Base-by-base conservation (phyloP, 2,888 invertebrate genomes). In the Drosophila anomalata region DNA sequence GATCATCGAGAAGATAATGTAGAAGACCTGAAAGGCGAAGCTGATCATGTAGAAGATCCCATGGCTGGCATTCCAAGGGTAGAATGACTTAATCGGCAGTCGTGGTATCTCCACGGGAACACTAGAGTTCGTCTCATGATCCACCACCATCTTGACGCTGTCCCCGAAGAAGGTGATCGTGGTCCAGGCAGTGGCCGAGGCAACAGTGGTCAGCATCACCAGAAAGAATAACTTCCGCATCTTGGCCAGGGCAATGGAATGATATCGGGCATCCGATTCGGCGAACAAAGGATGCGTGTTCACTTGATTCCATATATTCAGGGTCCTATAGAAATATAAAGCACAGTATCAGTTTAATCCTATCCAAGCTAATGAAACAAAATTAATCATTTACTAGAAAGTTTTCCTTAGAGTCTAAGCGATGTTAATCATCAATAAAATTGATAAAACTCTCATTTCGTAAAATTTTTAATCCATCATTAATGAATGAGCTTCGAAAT, bases 201-300 rank as follows among this genome's bases (percentile, higher is more conserved):
- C 71, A 0, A 94, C 78, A 0, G 96, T 95, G 44, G 94, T 93
- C 0, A 92, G 90, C 70, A 94, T 93, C 29, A 96, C 94, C 73
- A 95, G 93, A 79, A 95, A 94, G 9, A 96, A 92, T 0, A 96
- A 92, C 63, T 94, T 94, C 52, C 96, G 92, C 95, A 96, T 96
- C 91, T 96, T 96, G 59, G 94, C 94, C 54, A 96, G 90, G 0
- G 96, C 93, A 39, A 95, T 93, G 42, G 95, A 94, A 88, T 96
- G 96, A 90, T 95, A 96, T 20, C 95, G 93, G 0, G 95, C 94
- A 88, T 96, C 96, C 0, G 96, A 96, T 90, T 97, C 97, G 50
- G 96, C 94, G 90, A 97, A 97, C 42, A 97, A 90, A 0, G 97
- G 96, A 91, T 97, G 96, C 57, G 95, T 94, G 91, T 96, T 96